phyloP scores from a whole-genome alignment of 2,888 invertebrate species.

The Hyppa rectilinea region DNA sequence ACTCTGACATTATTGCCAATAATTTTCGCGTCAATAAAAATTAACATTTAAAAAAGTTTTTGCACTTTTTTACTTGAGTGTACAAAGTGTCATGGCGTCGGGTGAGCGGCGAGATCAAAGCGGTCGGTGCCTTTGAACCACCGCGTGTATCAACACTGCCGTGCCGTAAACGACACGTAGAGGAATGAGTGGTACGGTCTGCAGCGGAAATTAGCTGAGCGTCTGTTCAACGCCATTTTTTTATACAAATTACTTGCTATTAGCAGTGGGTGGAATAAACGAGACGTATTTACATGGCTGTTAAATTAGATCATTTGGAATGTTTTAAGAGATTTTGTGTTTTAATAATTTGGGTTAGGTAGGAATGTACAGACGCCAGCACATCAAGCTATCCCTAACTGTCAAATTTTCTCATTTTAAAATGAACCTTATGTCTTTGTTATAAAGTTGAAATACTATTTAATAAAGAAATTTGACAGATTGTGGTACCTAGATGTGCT shows the following conservation, averaged over 20 bases:
- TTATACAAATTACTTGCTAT: conserved; percentile 57
- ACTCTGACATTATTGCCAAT: conserved; percentile 64
- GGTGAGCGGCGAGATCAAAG: conserved; percentile 81
- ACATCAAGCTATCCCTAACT: too few species aligned
- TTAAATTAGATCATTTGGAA: conserved; percentile 53
- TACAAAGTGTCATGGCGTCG: conserved; percentile 75
- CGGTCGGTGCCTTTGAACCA: conserved; percentile 79
- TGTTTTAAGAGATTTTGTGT: conserved; percentile 16
- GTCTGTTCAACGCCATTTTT: conserved; percentile 53
- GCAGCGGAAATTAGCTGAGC: conserved; percentile 63
- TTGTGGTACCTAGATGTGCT: too few species aligned
- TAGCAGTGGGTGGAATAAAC: conserved; percentile 42
- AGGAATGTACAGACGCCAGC: too few species aligned
- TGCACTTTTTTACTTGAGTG: conserved; percentile 71
- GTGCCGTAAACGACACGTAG: conserved; percentile 79
- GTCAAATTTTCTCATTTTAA: too few species aligned
- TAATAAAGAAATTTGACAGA: too few species aligned
- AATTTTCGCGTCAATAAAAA: conserved; percentile 70
- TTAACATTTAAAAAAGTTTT: conserved; percentile 62
- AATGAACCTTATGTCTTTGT: too few species aligned
- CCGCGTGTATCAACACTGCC: conserved; percentile 75
- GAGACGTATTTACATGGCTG: conserved; percentile 41
- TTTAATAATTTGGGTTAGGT: neutral
- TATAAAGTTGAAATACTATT: too few species aligned
- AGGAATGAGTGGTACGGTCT: conserved; percentile 69